Evolutionary conservation across 2,888 invertebrate species (phyloP).

Genomic region (Hemistola chrysoprasaria): DNA sequence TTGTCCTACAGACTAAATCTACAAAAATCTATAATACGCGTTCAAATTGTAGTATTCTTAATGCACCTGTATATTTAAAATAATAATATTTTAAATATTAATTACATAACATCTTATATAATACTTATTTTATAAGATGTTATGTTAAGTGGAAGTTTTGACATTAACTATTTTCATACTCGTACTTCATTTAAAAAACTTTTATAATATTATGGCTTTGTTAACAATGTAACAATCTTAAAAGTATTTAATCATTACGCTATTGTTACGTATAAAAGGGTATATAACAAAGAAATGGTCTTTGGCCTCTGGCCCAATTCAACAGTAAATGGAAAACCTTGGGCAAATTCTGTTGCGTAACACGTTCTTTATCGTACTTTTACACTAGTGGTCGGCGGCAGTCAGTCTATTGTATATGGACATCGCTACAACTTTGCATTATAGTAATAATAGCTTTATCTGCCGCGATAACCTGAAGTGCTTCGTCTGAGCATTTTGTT

Average conservation of each 20-base stretch:
- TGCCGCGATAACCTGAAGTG: neutral
- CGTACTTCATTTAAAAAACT: too few relatives aligned
- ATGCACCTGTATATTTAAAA: too few relatives aligned
- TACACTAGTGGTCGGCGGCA: conserved; percentile 27
- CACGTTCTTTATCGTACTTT: conserved; percentile 35
- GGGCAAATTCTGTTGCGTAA: conserved; percentile 42
- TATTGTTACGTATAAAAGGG: conserved; percentile 33
- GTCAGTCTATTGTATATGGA: conserved; percentile 21
- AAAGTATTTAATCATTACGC: conserved; percentile 30
- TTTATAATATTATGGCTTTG: neutral
- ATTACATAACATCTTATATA: too few relatives aligned
- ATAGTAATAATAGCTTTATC: conserved; percentile 8
- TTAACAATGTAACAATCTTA: conserved; percentile 30
- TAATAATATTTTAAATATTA: too few relatives aligned
- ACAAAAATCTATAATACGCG: too few relatives aligned
- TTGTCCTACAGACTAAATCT: too few relatives aligned
- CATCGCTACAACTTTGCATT: too few relatives aligned
- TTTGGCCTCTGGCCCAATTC: conserved; percentile 64
- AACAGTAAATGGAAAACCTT: conserved; percentile 28
- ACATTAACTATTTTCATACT: too few relatives aligned
- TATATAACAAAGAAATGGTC: conserved; percentile 52
- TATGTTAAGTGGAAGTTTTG: too few relatives aligned
- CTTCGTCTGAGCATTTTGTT: too few relatives aligned
- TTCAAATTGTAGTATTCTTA: too few relatives aligned
- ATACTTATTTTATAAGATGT: too few relatives aligned